Evolutionary conservation across 2,888 invertebrate genomes (phyloP).

Genomic region (Ectropis crepuscularia): DNA sequence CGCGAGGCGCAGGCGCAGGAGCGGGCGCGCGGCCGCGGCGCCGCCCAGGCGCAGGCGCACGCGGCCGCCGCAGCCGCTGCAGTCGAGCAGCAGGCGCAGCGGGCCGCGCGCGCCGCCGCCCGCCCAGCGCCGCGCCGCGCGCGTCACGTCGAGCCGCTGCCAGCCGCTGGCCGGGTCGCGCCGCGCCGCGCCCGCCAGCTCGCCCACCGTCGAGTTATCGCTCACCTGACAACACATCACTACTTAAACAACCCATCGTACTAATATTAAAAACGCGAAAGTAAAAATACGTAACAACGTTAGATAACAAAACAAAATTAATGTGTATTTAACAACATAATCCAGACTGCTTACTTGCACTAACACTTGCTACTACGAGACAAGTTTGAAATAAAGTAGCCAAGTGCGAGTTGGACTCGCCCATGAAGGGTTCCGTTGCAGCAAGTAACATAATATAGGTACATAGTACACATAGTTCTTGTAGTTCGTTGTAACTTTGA

Average conservation of each 20-base stretch:
- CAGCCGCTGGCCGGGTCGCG: constrained; percentile 88
- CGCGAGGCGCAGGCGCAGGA: constrained; percentile 92
- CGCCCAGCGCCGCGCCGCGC: constrained; percentile 90
- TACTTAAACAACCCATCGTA: not conserved
- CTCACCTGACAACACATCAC: constrained; percentile 60
- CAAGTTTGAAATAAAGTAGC: too few relatives aligned
- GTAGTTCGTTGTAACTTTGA: too few relatives aligned
- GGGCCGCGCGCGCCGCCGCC: constrained; percentile 78
- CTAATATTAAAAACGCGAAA: too few relatives aligned
- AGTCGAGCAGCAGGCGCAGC: constrained; percentile 92
- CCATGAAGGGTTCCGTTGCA: too few relatives aligned
- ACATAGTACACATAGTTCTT: too few relatives aligned
- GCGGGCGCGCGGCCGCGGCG: constrained; percentile 89
- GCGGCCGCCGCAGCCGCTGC: constrained; percentile 91
- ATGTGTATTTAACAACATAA: too few relatives aligned
- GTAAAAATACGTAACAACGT: too few relatives aligned
- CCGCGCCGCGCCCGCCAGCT: constrained; percentile 82
- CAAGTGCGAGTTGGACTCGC: too few relatives aligned
- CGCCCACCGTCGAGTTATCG: constrained; percentile 85
- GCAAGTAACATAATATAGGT: too few relatives aligned
- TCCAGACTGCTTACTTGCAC: too few relatives aligned
- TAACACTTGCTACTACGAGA: too few relatives aligned
- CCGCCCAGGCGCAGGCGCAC: constrained; percentile 87
- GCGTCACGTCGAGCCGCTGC: constrained; percentile 94
- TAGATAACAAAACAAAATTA: too few relatives aligned